Evolutionary conservation across 2,113 vertebrate genomes (phyloP), one percentile per base, ranked within the genome.

Genomic region (Polypterus bichir): DNA sequence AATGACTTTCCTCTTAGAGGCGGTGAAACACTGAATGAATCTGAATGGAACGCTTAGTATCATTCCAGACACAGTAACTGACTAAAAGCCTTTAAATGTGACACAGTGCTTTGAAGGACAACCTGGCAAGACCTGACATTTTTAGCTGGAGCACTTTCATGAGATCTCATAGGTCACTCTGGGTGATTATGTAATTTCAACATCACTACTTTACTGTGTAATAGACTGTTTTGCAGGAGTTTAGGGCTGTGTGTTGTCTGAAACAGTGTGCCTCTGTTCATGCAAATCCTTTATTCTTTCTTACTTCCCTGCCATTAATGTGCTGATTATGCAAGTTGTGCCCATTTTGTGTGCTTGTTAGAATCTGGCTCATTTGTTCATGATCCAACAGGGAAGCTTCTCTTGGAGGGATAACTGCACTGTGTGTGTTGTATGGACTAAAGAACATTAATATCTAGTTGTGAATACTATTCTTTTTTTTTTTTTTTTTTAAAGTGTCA

Each of bases 1-100:
- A 83, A 74, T 84, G 72, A 84, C 77, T 69, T 79, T 71, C 71
- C 47, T 47, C 57, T 66, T 67, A 65, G 53, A 67, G 64, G 74
- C 57, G 56, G 63, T 61, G 61, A 62, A 73, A 72, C 57, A 46
- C n/a, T 46, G 56, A 62, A 62, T 48, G 55, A 53, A 57, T 8
- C 64, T 78, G 70, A 73, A 70, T 71, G 57, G 70, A 65, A 61
- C 70, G 69, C 65, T 65, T 59, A 65, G 63, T 74, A 58, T 62
- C 73, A 71, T 76, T 80, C 72, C 69, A 71, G 46, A 62, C 63
- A 5, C 49, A 55, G 62, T 60, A 65, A 66, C 64, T 69, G 54
- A 48, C 57, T 48, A 49, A 44, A 3, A 58, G 54, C 63, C 66
- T 57, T 49, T 62, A 49, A 56, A 9, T 59, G 61, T 46, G 46